A percentile compares a stretch with the other conserved stretches of the same genome.
Evolutionary conservation across 2,113 vertebrate species (phyloP).

Genomic region (Gorsachius goisagi): DNA sequence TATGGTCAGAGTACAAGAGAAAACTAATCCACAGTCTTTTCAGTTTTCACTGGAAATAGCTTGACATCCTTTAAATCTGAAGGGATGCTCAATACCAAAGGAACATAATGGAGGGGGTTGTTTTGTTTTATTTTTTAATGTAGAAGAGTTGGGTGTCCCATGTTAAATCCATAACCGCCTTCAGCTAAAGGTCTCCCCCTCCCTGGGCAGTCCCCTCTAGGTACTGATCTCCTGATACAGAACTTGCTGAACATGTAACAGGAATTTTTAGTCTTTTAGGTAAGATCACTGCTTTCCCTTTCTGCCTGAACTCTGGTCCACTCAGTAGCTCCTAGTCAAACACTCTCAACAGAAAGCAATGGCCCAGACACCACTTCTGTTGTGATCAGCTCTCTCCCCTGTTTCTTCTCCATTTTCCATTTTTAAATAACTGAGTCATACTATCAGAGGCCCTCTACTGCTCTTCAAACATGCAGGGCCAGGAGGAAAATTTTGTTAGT

Average conservation of each 20-base stretch:
- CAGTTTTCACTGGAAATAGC: background rate
- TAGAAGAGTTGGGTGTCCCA: background rate
- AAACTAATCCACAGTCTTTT: background rate
- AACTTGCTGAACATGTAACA: background rate
- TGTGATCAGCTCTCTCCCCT: background rate
- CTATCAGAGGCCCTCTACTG: background rate
- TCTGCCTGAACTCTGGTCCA: background rate
- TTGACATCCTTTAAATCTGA: background rate
- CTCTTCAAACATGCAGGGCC: background rate
- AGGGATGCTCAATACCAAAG: background rate
- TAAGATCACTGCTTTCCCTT: background rate
- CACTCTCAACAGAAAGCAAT: background rate
- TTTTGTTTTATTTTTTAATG: background rate
- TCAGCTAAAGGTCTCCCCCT: background rate
- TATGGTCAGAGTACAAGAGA: background rate
- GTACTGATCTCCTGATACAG: background rate
- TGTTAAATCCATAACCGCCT: background rate
- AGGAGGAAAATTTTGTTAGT: background rate
- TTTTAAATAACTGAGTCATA: background rate
- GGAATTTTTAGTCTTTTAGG: background rate
- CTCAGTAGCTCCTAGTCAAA: background rate
- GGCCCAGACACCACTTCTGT: background rate
- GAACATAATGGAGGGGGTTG: background rate
- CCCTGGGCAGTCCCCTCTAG: background rate
- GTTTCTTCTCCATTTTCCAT: background rate